phyloP scores from a whole-genome alignment of 1,140 invertebrate genomes.

The Bilobella aurantiaca region DNA sequence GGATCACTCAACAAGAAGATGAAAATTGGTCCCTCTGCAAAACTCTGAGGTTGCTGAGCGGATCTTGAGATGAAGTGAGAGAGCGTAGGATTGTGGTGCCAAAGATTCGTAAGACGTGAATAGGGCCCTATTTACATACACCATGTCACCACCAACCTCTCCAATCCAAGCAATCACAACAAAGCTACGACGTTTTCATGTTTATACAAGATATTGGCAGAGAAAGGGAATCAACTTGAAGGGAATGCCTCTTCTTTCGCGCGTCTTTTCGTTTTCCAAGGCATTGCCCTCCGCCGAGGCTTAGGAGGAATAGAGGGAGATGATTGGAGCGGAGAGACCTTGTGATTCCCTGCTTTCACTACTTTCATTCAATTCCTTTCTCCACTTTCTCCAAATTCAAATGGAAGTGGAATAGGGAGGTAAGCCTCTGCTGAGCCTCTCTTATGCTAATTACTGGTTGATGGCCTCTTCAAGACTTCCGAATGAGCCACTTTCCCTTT shows the following conservation, averaged over 20 bases:
- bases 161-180: background rate
- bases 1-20: background rate
- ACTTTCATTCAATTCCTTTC: background rate
- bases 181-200: background rate
- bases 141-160: background rate
- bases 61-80: background rate
- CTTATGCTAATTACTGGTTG: conserved; percentile 9
- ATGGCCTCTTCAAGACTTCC: conserved; percentile 1
- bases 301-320: background rate
- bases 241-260: background rate
- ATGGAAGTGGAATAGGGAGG: background rate
- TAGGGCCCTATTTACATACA: background rate
- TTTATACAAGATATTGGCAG: conserved; percentile 2
- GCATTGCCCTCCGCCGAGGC: background rate
- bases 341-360: background rate
- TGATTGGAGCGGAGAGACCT: background rate
- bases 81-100: background rate
- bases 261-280: background rate
- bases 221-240: background rate
- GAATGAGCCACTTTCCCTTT: conserved; percentile 3
- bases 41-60: too few relatives aligned
- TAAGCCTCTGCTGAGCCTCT: background rate
- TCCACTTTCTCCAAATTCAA: background rate
- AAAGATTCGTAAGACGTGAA: background rate
- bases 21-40: background rate